These are phyloP conservation scores for Megastigmus dorsalis DNA, from an alignment of 2,888 invertebrate genomes.

Conservation along the genomic window DNA sequence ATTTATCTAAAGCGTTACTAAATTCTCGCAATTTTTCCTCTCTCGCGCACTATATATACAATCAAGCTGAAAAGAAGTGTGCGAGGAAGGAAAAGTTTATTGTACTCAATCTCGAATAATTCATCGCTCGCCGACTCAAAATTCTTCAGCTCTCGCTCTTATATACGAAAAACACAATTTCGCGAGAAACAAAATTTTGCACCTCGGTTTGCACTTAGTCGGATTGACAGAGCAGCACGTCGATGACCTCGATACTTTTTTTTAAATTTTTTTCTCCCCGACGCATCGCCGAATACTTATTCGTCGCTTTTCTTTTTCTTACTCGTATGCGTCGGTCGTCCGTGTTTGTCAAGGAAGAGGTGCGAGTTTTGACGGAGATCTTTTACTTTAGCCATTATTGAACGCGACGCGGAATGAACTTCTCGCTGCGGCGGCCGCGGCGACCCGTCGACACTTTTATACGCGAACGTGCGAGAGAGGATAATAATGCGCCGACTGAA, in stretches of 20 bases:
- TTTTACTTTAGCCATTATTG: conserved; percentile 49
- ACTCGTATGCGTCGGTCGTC: background rate
- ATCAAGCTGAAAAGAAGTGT: no score
- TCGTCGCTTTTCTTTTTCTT: background rate
- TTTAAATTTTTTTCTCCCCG: background rate
- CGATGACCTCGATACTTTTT: background rate
- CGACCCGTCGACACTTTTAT: background rate
- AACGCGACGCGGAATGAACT: background rate
- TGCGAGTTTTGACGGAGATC: conserved; percentile 50
- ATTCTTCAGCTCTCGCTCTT: background rate
- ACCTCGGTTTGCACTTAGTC: conserved; percentile 3
- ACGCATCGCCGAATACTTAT: background rate
- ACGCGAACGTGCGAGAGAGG: background rate
- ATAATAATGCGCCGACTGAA: background rate
- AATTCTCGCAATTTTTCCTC: no score
- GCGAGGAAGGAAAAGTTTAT: no score
- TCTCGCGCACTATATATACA: background rate
- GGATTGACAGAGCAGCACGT: conserved; percentile 41
- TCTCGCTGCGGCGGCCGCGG: no score
- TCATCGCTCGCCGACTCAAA: no score
- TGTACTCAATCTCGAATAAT: no score
- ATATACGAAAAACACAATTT: background rate
- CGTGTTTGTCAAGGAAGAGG: conserved; percentile 39
- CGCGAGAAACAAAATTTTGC: background rate
- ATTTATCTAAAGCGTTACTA: no score